phyloP scores from a whole-genome alignment of 2,113 vertebrate species.

The Myrmophylax atrothorax region DNA sequence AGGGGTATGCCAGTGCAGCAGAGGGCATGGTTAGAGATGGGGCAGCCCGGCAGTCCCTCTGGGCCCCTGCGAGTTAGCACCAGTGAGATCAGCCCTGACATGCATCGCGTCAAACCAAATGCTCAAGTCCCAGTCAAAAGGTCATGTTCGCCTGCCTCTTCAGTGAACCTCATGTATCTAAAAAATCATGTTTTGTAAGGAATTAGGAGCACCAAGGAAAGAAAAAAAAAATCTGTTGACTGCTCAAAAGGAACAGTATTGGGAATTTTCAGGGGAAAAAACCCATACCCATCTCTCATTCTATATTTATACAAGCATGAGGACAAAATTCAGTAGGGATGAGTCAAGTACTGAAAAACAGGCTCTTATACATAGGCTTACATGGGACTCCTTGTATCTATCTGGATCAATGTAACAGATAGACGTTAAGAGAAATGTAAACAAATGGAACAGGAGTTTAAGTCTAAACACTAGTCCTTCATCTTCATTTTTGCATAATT shows the following conservation, averaged over 20 bases:
- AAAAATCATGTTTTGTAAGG: neutral
- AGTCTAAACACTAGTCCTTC: neutral
- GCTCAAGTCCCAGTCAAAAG: neutral
- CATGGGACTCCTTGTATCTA: neutral
- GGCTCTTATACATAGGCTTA: neutral
- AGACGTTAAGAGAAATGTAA: neutral
- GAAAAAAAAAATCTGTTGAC: neutral
- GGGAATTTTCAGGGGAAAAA: neutral
- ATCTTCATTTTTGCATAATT: neutral
- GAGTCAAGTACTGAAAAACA: neutral
- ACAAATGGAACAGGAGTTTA: neutral
- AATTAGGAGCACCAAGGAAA: neutral
- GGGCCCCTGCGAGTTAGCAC: neutral
- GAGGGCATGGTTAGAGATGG: neutral
- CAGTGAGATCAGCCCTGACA: neutral
- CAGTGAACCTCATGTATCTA: neutral
- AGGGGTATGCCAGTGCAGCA: neutral
- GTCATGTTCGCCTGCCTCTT: neutral
- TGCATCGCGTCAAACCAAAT: neutral
- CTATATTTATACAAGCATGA: neutral
- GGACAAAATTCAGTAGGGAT: neutral
- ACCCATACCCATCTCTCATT: neutral
- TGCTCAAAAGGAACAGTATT: neutral
- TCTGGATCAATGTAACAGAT: neutral
- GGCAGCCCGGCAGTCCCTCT: accelerated